These are phyloP conservation scores for Lepisosteus oculatus DNA, from an alignment of 2,113 vertebrate genomes.

Conservation along the genomic window DNA sequence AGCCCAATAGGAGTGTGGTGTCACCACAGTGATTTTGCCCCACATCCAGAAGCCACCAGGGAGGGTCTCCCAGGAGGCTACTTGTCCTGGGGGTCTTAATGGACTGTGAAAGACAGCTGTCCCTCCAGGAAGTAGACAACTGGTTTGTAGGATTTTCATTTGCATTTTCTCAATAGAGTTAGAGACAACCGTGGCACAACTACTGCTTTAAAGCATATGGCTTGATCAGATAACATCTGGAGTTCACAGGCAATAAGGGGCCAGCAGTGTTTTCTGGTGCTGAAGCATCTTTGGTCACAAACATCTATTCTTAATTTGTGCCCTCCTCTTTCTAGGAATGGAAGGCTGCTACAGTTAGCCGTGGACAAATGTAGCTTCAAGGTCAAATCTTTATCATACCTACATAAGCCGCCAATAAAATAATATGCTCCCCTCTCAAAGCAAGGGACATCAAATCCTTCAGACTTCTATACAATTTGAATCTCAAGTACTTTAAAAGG, in stretches of 20 bases:
- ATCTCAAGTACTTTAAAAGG: background rate
- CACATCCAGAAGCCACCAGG: background rate
- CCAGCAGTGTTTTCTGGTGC: slow-evolving; percentile 45
- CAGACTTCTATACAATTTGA: slow-evolving; percentile 4
- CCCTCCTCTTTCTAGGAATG: background rate
- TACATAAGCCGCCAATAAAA: background rate
- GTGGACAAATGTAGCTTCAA: background rate
- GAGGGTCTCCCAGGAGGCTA: background rate
- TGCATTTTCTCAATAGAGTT: slow-evolving; percentile 1
- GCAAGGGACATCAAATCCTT: background rate
- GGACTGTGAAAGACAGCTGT: slow-evolving; percentile 24
- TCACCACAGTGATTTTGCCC: background rate
- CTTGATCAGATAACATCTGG: slow-evolving; percentile 38
- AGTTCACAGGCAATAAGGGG: slow-evolving; percentile 36
- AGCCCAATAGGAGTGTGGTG: slow-evolving; percentile 20
- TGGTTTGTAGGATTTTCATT: slow-evolving; percentile 21
- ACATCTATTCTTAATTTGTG: slow-evolving; percentile 13
- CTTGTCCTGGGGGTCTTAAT: slow-evolving; percentile 5
- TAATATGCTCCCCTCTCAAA: background rate
- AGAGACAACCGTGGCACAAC: slow-evolving; percentile 28
- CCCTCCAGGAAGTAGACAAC: slow-evolving; percentile 19
- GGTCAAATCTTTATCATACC: slow-evolving; percentile 14
- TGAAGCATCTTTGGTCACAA: slow-evolving; percentile 12
- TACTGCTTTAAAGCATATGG: slow-evolving; percentile 31
- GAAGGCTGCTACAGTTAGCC: background rate